Base-by-base conservation (phyloP, 2,797 vertebrate genomes). In the Apogon hyalosoma region DNA sequence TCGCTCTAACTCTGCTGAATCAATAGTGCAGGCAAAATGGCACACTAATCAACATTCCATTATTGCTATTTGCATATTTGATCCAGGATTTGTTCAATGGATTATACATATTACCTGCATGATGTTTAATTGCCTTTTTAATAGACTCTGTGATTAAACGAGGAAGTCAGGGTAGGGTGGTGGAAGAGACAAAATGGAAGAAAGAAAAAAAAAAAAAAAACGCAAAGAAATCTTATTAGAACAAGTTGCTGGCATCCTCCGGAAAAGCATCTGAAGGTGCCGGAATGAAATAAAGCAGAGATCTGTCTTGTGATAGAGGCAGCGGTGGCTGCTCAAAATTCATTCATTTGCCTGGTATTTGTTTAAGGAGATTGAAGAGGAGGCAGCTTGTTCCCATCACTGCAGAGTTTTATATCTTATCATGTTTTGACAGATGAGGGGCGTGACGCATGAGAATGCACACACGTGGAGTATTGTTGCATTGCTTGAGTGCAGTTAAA, bases 51-150 rank as follows among this genome's bases (percentile, higher is more conserved):
- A 91, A 87, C 83, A 81, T 85, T 86, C 85, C 75, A 84, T 87
- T 88, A 90, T 88, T 83, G 47, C 79, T 65, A 86, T 93, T 91
- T 90, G 84, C 88, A 90, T 91, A 87, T 90, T 91, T 92, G 87
- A 92, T 92, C 84, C 84, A 75, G 87, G 87, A 90, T 90, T 90
- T 92, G 82, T 88, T 87, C 86, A 89, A 88, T 88, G 85, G 90
- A 94, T 93, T 92, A 91, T 87, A 86, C 89, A 91, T 89, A 92
- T 93, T 92, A 91, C 88, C 90, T 91, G 88, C 79, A 81, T 87
- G 85, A 88, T 90, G 87, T 92, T 92, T 92, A 92, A 93, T 93
- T 93, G 86, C 88, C 89, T 90, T 92, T 94, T 91, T 93, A 92
- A 91, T 92, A 86, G 89, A 92, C 86, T 90, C 70, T 81, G 83